Conservation (phyloP, 2,888 invertebrate species). For the Dusona sp. region DNA sequence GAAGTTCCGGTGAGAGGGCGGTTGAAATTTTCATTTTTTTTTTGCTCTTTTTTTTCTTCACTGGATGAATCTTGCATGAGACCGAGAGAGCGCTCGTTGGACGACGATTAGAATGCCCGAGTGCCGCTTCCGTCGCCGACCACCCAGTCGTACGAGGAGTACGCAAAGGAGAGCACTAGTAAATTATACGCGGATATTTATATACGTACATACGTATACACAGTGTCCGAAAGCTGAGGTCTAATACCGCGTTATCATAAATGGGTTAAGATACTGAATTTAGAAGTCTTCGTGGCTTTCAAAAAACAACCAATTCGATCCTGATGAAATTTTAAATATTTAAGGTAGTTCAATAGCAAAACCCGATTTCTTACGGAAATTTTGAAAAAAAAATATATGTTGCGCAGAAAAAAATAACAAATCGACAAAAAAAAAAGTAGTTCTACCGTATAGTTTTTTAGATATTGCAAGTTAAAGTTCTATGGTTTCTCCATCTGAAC, state of each 20-base stretch:
- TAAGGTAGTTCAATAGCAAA: too few species aligned
- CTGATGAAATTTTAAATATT: not conserved
- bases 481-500: too few species aligned
- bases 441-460: too few species aligned
- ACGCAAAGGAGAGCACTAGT: slow-evolving; percentile 31
- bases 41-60: slow-evolving; percentile 28
- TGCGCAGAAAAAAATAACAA: too few species aligned
- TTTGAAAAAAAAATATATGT: too few species aligned
- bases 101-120: slow-evolving; percentile 69
- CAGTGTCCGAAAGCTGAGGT: not conserved
- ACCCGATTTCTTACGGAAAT: too few species aligned
- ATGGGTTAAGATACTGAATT: not conserved
- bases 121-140: slow-evolving; percentile 54
- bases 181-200: slow-evolving; percentile 24
- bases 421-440: too few species aligned
- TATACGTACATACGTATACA: not conserved
- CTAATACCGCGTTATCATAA: too few species aligned
- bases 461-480: too few species aligned
- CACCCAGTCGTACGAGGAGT: slow-evolving; percentile 39
- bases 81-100: slow-evolving; percentile 49
- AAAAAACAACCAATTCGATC: not conserved
- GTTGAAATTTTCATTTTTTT: slow-evolving; percentile 36
- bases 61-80: slow-evolving; percentile 70
- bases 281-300: not conserved
- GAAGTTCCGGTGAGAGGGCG: slow-evolving; percentile 13